A percentile compares a stretch with the other conserved stretches of the same genome.
Conservation (phyloP, 1,140 invertebrate species). For the Galendromus occidentalis region DNA sequence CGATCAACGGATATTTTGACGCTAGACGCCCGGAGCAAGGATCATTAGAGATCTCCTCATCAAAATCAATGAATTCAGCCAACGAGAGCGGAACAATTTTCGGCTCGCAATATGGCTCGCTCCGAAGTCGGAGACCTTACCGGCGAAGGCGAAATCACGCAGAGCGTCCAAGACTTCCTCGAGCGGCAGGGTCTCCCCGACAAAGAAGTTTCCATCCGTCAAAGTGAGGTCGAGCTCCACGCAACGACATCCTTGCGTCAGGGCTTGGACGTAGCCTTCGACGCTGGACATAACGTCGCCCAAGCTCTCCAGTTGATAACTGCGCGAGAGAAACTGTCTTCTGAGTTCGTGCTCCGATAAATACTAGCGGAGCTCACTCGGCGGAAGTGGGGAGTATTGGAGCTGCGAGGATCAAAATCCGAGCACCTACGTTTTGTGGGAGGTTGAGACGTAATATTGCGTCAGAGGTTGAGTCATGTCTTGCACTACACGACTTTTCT, state of each 20-base stretch:
- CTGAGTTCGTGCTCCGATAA: too few species aligned
- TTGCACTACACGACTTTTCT: slow-evolving; percentile 31
- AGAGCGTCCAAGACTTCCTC: slow-evolving; percentile 35
- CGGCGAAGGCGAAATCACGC: slow-evolving; percentile 36
- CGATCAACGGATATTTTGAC: slow-evolving; percentile 28
- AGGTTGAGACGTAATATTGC: slow-evolving; percentile 36
- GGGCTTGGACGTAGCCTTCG: slow-evolving; percentile 34
- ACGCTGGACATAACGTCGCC: slow-evolving; percentile 35
- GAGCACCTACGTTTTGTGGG: slow-evolving; percentile 32
- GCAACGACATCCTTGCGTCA: slow-evolving; percentile 31
- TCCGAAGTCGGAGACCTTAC: neutral
- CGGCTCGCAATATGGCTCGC: neutral
- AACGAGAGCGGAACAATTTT: too few species aligned
- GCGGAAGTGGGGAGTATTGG: neutral
- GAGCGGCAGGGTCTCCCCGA: slow-evolving; percentile 37
- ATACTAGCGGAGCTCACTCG: too few species aligned
- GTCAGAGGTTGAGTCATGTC: slow-evolving; percentile 35
- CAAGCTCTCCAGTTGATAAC: slow-evolving; percentile 38
- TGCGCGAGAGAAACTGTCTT: slow-evolving; percentile 15
- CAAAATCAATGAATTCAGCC: too few species aligned
- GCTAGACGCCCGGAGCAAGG: neutral
- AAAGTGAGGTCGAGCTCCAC: slow-evolving; percentile 23
- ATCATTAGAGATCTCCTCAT: neutral
- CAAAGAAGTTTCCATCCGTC: slow-evolving; percentile 32
- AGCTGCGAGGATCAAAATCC: neutral